Base-by-base conservation (phyloP, 2,797 vertebrate genomes). In the Alcedo quadribrachys region DNA sequence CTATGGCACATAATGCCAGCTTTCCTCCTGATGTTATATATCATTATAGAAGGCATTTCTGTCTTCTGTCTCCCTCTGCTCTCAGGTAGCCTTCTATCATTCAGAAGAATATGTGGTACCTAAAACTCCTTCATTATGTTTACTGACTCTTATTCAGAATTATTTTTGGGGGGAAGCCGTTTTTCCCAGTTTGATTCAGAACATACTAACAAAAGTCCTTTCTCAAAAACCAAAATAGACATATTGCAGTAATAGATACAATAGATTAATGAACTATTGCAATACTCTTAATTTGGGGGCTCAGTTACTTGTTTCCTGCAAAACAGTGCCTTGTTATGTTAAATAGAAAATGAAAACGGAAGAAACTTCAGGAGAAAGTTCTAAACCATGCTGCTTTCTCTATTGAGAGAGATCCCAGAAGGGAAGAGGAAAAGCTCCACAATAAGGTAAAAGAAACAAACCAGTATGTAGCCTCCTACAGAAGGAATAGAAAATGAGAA, bases 401-500 rank as follows among this genome's bases (percentile, higher is more conserved):
- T 84, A 74, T 42, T 79, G 30, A 81, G 45, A 83, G 21, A 63
- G 19, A 81, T 77, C 43, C 62, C 62, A 87, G 67, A 83, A 80
- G 43, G 25, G 33, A 91, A 70, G 43, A 35, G 7, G 28, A 32
- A 75, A 81, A 63, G 28, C 30, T 91, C 17, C 46, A 86, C 81
- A 90, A 68, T 84, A 53, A 86, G 55, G 53, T 90, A 70, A 86
- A 95, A 73, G 81, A 70, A 92, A 50, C 24, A 80, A 93, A 76
- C 73, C 92, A 68, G 87, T 88, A 33, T 84, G 78, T 57, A 95
- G 75, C 62, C 78, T 79, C 62, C 75, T 74, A 86, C 63, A 91
- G 81, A 96, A 93, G 46, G 85, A 96, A 96, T 86, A 86, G 37
- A 70, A 92, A 93, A 91, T 91, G 87, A 91, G 91, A 57, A 57